Percentiles rank a stretch among this genome's conserved stretches.
Conservation (phyloP, 2,888 invertebrate genomes). For the Zygogramma bicolorata region DNA sequence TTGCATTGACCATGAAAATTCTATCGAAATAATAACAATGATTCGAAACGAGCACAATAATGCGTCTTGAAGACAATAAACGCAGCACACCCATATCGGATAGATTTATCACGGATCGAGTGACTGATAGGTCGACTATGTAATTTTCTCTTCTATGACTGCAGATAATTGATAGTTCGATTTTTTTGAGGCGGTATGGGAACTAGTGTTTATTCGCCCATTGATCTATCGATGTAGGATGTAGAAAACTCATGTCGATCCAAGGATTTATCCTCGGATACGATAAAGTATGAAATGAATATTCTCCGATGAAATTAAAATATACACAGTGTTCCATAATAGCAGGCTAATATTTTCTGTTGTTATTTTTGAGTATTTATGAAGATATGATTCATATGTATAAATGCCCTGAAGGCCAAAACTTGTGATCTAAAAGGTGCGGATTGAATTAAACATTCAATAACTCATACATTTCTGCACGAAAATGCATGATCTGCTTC, state of each 20-base stretch:
- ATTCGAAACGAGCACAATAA: not conserved
- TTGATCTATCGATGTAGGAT: not conserved
- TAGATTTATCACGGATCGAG: not conserved
- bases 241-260: not conserved
- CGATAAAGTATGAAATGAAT: not conserved
- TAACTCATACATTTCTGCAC: no score
- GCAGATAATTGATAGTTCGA: not conserved
- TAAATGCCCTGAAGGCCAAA: no score
- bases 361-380: no score
- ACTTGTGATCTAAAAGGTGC: no score
- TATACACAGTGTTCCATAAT: not conserved
- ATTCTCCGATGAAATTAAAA: no score
- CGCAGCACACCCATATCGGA: not conserved
- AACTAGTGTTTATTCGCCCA: not conserved
- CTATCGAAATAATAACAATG: not conserved
- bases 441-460: no score
- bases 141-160: constrained; percentile 4
- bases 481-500: no score
- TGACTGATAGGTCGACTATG: not conserved
- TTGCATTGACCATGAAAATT: not conserved
- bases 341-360: no score
- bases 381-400: no score
- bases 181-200: not conserved
- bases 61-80: not conserved
- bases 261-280: not conserved